phyloP scores from a whole-genome alignment of 2,888 invertebrate species.

The Drosophila pseudotalamancana region DNA sequence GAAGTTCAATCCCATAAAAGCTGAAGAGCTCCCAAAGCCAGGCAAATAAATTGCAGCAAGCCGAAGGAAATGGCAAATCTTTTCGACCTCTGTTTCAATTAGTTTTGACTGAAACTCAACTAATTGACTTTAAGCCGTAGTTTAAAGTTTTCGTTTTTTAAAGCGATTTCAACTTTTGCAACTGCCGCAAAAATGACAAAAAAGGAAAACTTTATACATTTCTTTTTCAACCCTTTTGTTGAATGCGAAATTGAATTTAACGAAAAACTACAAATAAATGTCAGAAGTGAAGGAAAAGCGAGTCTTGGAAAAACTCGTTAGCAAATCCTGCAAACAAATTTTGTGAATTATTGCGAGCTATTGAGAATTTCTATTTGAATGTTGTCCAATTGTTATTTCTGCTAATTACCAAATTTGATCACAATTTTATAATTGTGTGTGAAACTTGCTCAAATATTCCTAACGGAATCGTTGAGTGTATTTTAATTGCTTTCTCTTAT shows the following conservation, averaged over 20 bases:
- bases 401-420: neutral
- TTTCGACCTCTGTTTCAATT: neutral
- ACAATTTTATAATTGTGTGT: neutral
- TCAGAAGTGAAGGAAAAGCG: neutral
- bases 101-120: slow-evolving; percentile 3
- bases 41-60: neutral
- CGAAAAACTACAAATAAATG: slow-evolving; percentile 8
- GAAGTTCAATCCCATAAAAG: neutral
- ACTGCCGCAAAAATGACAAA: neutral
- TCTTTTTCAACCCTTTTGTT: neutral
- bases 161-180: slow-evolving; percentile 6
- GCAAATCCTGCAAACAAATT: neutral
- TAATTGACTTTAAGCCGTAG: slow-evolving; percentile 24
- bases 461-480: neutral
- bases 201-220: slow-evolving; percentile 13
- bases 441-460: neutral
- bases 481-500: neutral
- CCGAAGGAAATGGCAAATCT: slow-evolving; percentile 3
- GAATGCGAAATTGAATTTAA: slow-evolving; percentile 5
- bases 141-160: slow-evolving; percentile 1
- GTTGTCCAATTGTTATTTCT: neutral
- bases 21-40: neutral
- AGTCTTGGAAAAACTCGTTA: neutral
- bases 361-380: neutral
- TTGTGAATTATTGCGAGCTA: slow-evolving; percentile 4